Evolutionary conservation across 2,797 vertebrate genomes (phyloP), one percentile per base, ranked within the genome.

Genomic region (Todus mexicanus): DNA sequence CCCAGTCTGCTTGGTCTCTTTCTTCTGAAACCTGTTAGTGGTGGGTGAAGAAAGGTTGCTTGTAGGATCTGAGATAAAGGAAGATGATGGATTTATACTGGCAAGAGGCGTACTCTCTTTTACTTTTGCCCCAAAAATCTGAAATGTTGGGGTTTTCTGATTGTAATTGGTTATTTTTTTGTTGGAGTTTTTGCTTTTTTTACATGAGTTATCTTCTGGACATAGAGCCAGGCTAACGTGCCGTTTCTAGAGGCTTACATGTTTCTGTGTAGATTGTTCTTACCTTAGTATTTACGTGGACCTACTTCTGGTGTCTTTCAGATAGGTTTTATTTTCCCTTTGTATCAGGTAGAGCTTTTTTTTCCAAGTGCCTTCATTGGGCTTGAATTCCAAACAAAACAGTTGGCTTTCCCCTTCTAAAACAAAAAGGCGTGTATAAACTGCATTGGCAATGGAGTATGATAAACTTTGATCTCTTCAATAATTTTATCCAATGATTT

Each of bases 401-500:
- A 23, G 20, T 10, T 5, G 37, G 19, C 19, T 57, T 54, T 79
- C 25, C 33, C 25, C 29, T 83, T 54, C 18, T 70, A 19, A 16
- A 23, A 48, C 9, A 13, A 7, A 15, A 20, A 22, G 42, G 27
- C 59, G 3, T 21, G 45, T 31, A 20, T 51, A 45, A 23, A 10
- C 22, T 40, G 21, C 38, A 12, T 23, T 5, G 40, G 19, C 27
- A 57, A 16, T 22, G n/a, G 23, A 21, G 12, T 12, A 5, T 65
- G 27, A 27, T 76, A n/a, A 26, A 35, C 56, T 79, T 71, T 6
- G 12, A 5, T 37, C 31, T 73, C 8, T 22, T 21, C 22, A 10
- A 11, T 56, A 31, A 9, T 31, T 63, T 29, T 29, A 33, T 18
- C 23, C 0, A 0, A 3, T 35, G 7, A 6, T 33, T 50, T 69